A percentile compares a stretch with the other conserved stretches of the same genome.
These are phyloP conservation scores for Cyprinodon brontotheroides DNA, from an alignment of 2,113 vertebrate species.

Conservation along the genomic window DNA sequence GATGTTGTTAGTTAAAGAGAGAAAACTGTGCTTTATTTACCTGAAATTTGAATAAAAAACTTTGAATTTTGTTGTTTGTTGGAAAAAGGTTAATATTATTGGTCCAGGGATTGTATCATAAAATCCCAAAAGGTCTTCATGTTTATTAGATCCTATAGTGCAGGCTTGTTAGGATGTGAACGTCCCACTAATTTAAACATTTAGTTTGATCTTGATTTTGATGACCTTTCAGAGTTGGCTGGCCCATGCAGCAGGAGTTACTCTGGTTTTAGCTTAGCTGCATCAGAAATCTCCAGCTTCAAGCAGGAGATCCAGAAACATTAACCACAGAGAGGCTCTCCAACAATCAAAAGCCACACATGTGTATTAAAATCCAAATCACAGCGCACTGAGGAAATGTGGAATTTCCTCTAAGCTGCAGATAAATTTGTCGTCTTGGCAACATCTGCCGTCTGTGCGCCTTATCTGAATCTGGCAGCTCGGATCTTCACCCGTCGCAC, in stretches of 20 bases:
- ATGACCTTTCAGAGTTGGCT: not conserved
- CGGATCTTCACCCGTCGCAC: constrained; percentile 52
- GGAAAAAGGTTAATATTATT: no score
- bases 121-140: no score
- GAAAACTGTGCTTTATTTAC: no score
- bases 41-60: no score
- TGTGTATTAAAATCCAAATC: not conserved
- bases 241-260: not conserved
- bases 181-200: not conserved
- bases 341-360: constrained; percentile 23
- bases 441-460: constrained; percentile 46
- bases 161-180: no score
- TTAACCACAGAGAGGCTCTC: constrained; percentile 9
- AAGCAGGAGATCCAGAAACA: not conserved
- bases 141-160: no score
- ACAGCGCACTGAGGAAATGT: not conserved
- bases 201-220: not conserved
- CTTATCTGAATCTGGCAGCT: constrained; percentile 57
- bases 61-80: no score
- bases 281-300: not conserved
- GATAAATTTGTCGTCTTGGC: constrained; percentile 36
- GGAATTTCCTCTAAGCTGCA: constrained; percentile 9
- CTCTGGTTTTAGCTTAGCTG: not conserved
- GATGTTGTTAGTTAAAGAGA: no score
- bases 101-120: no score